Evolutionary conservation across 2,113 vertebrate species (phyloP).

Genomic region (Mixornis gularis): DNA sequence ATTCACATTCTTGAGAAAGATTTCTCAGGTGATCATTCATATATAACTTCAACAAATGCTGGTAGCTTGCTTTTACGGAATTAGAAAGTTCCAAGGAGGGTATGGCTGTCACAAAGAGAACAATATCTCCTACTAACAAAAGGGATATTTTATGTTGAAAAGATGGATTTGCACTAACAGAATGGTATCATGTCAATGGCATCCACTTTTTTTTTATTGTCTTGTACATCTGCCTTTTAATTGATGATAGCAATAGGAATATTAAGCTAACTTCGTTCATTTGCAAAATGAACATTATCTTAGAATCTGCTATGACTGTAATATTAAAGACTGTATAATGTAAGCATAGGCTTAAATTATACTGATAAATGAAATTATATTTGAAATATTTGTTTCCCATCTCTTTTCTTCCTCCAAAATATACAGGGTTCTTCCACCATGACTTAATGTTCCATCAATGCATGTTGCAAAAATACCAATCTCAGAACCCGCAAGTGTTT

Average conservation of each 20-base stretch:
- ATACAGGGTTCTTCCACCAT: background rate
- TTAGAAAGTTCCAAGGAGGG: background rate
- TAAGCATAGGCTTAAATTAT: slow-evolving; percentile 18
- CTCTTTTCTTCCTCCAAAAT: background rate
- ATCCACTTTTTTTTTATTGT: background rate
- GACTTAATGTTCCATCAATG: background rate
- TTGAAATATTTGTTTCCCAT: slow-evolving; percentile 37
- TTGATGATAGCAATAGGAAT: background rate
- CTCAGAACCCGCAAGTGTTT: background rate
- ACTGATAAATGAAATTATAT: slow-evolving; percentile 20
- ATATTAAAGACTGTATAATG: background rate
- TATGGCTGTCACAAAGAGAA: background rate
- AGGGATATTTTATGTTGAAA: background rate
- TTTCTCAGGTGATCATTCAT: background rate
- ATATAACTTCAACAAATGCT: background rate
- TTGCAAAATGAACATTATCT: slow-evolving; percentile 11
- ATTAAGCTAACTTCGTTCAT: slow-evolving; percentile 7
- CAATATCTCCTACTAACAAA: background rate
- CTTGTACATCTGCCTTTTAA: background rate
- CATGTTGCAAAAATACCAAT: background rate
- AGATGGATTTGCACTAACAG: background rate
- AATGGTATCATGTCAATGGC: background rate
- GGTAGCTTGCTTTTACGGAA: background rate
- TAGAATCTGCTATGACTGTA: background rate
- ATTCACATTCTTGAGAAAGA: background rate